A percentile compares a stretch with the other conserved stretches of the same genome.
phyloP scores from a whole-genome alignment of 2,113 vertebrate species.

The Neogobius melanostomus region DNA sequence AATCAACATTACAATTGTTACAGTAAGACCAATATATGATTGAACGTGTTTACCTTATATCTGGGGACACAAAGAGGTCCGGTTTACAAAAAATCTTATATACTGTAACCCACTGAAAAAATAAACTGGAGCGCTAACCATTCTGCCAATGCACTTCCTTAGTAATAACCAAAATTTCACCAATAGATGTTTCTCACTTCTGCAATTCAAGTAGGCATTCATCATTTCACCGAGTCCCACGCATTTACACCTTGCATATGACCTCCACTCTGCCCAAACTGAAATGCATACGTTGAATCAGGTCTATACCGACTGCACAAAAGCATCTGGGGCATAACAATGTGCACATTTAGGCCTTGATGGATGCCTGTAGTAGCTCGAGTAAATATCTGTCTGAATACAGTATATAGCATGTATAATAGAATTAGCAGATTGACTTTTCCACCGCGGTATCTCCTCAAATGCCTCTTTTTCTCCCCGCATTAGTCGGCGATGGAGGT shows the following conservation, averaged over 20 bases:
- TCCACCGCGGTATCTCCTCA: slow-evolving; percentile 44
- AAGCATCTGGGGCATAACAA: slow-evolving; percentile 1
- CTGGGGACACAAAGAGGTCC: too few relatives aligned
- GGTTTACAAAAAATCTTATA: too few relatives aligned
- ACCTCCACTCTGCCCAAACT: not conserved
- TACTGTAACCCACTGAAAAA: too few relatives aligned
- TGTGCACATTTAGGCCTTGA: not conserved
- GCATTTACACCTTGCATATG: too few relatives aligned
- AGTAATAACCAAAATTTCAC: too few relatives aligned
- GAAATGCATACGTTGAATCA: not conserved
- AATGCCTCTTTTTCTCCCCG: slow-evolving; percentile 12
- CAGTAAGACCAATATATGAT: too few relatives aligned
- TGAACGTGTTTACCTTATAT: too few relatives aligned
- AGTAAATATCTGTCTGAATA: slow-evolving; percentile 7
- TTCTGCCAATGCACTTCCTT: too few relatives aligned
- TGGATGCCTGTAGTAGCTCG: slow-evolving; percentile 2
- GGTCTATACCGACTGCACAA: not conserved
- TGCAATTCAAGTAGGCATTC: too few relatives aligned
- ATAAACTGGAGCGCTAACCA: too few relatives aligned
- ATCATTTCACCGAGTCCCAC: not conserved
- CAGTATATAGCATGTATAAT: slow-evolving; percentile 29
- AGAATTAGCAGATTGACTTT: slow-evolving; percentile 71
- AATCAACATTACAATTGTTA: too few relatives aligned
- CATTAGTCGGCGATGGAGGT: slow-evolving; percentile 54
- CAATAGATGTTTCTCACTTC: too few relatives aligned